Base-by-base conservation (phyloP, 2,888 invertebrate genomes). In the Eupithecia vulgata region DNA sequence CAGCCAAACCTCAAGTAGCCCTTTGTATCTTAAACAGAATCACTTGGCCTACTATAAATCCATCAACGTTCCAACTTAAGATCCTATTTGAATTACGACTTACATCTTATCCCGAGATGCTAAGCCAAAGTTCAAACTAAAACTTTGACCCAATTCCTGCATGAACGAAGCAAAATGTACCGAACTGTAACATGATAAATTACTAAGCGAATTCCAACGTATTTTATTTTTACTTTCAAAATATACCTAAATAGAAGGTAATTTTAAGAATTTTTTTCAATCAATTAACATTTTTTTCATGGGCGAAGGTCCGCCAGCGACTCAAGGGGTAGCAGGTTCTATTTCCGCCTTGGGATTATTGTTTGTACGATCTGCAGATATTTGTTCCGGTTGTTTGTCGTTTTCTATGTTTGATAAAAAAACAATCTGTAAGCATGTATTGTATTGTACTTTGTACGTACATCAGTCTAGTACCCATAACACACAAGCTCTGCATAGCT, bases 101-200 rank as follows among this genome's bases (percentile, higher is more conserved):
- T 68, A 68, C 75, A 65, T 71, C 72, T 72, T 75, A 75, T 72
- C 75, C 75, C 65, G 52, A 75, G 72, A 72, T 70, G 64, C 72
- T 72, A 72, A 75, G 59, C 75, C 67, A 75, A 72, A 75, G 70
- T 72, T 72, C 75, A 72, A 70, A 70, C 75, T 75, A 68, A 76
- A 76, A 78, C 73, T 79, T 79, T 78, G 78, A 76, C 79, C 78
- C 71, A 76, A 75, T 77, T 79, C 67, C 37, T 30, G 34, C 5
- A 37, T 13, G 71, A 34, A 59, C 45, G 25, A 45, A 37, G 25
- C 57, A 25, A 57, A 67, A 57, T 35, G 37, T 21, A 37, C 21
- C 37, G n/a, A 57, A 57, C 57, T 57, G 57, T 57, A 57, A 25
- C 57, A 57, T 25, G 57, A 57, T 57, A 57, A 57, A 57, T 57